Percentiles rank a stretch among this genome's conserved stretches.
These are phyloP conservation scores for Panagrolaimus sp. DNA, from an alignment of 1,140 invertebrate genomes.

Conservation along the genomic window DNA sequence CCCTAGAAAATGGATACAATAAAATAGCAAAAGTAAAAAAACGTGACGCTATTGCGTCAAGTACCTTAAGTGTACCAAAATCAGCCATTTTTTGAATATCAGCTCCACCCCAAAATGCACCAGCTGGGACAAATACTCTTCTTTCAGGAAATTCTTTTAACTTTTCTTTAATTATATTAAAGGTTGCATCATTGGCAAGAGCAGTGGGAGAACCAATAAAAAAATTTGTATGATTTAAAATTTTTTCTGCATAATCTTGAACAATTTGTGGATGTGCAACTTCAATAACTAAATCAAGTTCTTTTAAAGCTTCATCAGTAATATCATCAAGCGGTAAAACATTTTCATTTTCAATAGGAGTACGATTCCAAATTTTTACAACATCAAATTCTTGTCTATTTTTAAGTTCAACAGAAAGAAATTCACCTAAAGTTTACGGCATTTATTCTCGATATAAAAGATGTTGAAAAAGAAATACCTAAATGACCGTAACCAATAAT, in stretches of 20 bases:
- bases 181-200: conserved; percentile 60
- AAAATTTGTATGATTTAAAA: conserved; percentile 61
- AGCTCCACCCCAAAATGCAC: conserved; percentile 65
- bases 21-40: not conserved
- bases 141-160: conserved; percentile 37
- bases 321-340: conserved; percentile 50
- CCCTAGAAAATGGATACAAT: conserved; percentile 60
- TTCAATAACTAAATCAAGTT: conserved; percentile 65
- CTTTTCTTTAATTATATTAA: conserved; percentile 53
- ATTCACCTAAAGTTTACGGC: conserved; percentile 59
- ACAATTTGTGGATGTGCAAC: conserved; percentile 65
- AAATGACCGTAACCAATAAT: conserved; percentile 63
- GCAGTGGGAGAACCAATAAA: conserved; percentile 65
- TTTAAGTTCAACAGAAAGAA: conserved; percentile 59
- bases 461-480: conserved; percentile 52
- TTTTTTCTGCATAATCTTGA: conserved; percentile 60
- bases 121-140: conserved; percentile 64
- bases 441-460: not conserved
- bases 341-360: conserved; percentile 44
- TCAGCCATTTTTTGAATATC: conserved; percentile 64
- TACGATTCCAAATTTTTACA: conserved; percentile 65
- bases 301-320: conserved; percentile 58
- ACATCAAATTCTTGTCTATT: conserved; percentile 58
- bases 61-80: conserved; percentile 62
- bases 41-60: not conserved